phyloP scores from a whole-genome alignment of 2,888 invertebrate genomes.

The Dascillus cervinus region DNA sequence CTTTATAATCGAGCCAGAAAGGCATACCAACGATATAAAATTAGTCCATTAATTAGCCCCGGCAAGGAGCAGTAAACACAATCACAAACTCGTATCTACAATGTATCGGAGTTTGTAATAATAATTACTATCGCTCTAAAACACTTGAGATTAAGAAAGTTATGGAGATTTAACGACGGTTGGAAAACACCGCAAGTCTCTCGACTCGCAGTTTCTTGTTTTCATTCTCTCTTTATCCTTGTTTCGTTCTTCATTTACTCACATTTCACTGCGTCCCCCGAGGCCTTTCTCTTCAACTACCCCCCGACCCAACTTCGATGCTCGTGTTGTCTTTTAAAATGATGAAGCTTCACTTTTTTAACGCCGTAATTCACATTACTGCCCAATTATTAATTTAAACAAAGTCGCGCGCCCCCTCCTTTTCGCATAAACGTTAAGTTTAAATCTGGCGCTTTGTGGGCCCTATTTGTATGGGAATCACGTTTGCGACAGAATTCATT shows the following conservation, averaged over 20 bases:
- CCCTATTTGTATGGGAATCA: conserved; percentile 9
- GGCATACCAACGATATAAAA: no score
- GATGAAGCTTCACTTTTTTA: conserved; percentile 8
- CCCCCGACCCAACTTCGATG: conserved; percentile 11
- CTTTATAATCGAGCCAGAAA: no score
- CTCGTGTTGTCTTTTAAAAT: conserved; percentile 13
- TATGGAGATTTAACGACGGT: conserved; percentile 27
- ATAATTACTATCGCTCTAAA: conserved; percentile 23
- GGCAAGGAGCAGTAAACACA: conserved; percentile 17
- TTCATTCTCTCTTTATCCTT: conserved; percentile 22
- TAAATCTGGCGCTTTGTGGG: conserved; percentile 1
- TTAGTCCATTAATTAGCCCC: conserved; percentile 20
- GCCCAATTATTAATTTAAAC: conserved; percentile 10
- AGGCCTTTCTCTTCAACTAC: conserved; percentile 12
- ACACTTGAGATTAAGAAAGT: conserved; percentile 26
- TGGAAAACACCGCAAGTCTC: conserved; percentile 21
- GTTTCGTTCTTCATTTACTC: conserved; percentile 24
- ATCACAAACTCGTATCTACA: conserved; percentile 18
- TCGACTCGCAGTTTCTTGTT: conserved; percentile 23
- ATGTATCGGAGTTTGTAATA: conserved; percentile 22
- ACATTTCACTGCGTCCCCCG: conserved; percentile 20
- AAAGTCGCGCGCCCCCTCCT: not conserved
- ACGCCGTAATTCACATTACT: conserved; percentile 10
- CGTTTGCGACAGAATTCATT: conserved; percentile 5
- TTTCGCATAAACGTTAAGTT: conserved; percentile 2